phyloP scores from a whole-genome alignment of 2,888 invertebrate genomes.

The Diaperis boleti region DNA sequence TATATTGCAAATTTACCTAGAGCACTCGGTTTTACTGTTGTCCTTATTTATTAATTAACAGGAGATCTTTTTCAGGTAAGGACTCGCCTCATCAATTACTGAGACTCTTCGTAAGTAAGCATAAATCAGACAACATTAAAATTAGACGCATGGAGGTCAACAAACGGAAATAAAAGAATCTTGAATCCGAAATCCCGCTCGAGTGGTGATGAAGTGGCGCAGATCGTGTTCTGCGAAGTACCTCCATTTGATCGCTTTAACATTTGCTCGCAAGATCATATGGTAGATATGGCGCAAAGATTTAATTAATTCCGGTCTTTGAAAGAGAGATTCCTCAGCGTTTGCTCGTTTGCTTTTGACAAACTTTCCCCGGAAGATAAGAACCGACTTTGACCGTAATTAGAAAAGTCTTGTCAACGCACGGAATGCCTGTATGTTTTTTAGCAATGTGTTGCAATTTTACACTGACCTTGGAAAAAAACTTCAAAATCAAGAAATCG shows the following conservation, averaged over 20 bases:
- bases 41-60: too few species aligned
- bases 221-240: slow-evolving; percentile 33
- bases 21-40: too few species aligned
- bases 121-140: too few species aligned
- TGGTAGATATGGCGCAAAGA: slow-evolving; percentile 43
- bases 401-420: too few species aligned
- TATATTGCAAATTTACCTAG: not conserved
- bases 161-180: not conserved
- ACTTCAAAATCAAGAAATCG: too few species aligned
- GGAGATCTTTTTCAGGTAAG: too few species aligned
- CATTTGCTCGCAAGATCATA: slow-evolving; percentile 42
- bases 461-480: too few species aligned
- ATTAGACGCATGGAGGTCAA: too few species aligned
- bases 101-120: too few species aligned
- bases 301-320: slow-evolving; percentile 47
- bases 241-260: slow-evolving; percentile 39
- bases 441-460: too few species aligned
- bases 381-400: slow-evolving; percentile 42
- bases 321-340: slow-evolving; percentile 29
- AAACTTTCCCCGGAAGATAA: slow-evolving; percentile 41
- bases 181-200: slow-evolving; percentile 33
- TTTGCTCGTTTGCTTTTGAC: slow-evolving; percentile 42
- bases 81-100: too few species aligned
- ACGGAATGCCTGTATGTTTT: too few species aligned
- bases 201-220: slow-evolving; percentile 34